These are phyloP conservation scores for Eriocheir sinensis DNA, from an alignment of 1,140 invertebrate genomes.

Conservation along the genomic window DNA sequence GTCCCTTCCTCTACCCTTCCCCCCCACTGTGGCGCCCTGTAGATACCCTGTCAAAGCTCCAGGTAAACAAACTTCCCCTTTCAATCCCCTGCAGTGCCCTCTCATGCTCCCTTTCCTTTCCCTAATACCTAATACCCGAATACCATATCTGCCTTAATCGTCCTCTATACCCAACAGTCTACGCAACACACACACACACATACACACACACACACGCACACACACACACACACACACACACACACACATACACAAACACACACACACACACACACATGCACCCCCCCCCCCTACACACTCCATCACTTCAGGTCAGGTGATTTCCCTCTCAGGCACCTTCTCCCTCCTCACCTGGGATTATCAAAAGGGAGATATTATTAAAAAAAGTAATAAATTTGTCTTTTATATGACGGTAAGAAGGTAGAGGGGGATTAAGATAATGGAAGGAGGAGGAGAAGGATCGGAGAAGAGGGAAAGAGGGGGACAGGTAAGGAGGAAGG, in stretches of 20 bases:
- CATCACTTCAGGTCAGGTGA: too few relatives aligned
- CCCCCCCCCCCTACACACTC: too few relatives aligned
- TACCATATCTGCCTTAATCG: neutral
- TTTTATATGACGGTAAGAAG: too few relatives aligned
- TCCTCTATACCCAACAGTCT: too few relatives aligned
- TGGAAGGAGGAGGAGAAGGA: neutral
- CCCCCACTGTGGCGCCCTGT: neutral
- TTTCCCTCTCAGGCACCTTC: too few relatives aligned
- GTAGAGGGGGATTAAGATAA: neutral
- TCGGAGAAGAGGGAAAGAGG: neutral
- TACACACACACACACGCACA: slow-evolving; percentile 22
- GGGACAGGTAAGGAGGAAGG: neutral
- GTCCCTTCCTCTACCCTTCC: neutral
- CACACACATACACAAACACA: too few relatives aligned
- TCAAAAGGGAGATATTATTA: too few relatives aligned
- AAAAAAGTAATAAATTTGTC: too few relatives aligned
- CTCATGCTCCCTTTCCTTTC: neutral
- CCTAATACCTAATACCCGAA: neutral
- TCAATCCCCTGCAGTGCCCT: neutral
- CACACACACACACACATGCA: too few relatives aligned
- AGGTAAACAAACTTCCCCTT: neutral
- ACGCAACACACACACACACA: slow-evolving; percentile 3
- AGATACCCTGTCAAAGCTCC: neutral
- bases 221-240: neutral
- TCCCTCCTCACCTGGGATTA: too few relatives aligned